Evolutionary conservation across 1,140 invertebrate species (phyloP).

Genomic region (Drosophila aff.): DNA sequence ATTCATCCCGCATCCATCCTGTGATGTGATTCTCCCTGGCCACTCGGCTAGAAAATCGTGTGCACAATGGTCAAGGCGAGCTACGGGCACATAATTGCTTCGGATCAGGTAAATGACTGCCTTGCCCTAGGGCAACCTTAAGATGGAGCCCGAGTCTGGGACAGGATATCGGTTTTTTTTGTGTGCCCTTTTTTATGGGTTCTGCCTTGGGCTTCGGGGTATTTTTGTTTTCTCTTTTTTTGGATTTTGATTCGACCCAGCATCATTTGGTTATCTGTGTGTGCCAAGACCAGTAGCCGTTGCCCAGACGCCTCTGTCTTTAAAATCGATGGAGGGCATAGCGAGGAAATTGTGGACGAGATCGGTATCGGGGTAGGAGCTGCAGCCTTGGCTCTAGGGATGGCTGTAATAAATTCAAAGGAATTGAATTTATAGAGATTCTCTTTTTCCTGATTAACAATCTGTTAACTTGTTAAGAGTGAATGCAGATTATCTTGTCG

Average conservation of each 20-base stretch:
- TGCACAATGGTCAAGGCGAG: constrained; percentile 68
- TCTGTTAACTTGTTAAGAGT: constrained; percentile 25
- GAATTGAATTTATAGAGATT: constrained; percentile 33
- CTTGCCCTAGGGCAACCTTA: constrained; percentile 64
- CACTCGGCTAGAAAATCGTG: constrained; percentile 70
- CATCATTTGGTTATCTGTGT: constrained; percentile 72
- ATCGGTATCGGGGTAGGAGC: constrained; percentile 45
- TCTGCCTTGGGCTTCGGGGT: constrained; percentile 20
- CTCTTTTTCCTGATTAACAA: constrained; percentile 21
- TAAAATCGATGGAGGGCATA: constrained; percentile 60
- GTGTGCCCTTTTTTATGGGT: constrained; percentile 31
- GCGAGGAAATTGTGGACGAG: constrained; percentile 57
- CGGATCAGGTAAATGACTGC: constrained; percentile 74
- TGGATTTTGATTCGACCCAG: constrained; percentile 39
- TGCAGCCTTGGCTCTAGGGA: constrained; percentile 17
- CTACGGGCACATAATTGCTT: constrained; percentile 68
- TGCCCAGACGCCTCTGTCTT: constrained; percentile 69
- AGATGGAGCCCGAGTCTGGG: constrained; percentile 41
- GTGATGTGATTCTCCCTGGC: constrained; percentile 19
- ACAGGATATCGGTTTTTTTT: constrained; percentile 70
- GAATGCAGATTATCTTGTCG: constrained; percentile 26
- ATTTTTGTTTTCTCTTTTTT: constrained; percentile 12
- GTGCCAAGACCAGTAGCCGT: constrained; percentile 70
- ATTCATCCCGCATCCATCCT: constrained; percentile 49
- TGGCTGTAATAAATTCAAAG: constrained; percentile 34